A percentile compares a stretch with the other conserved stretches of the same genome.
Conservation (phyloP, 2,888 invertebrate species). For the Drosophila neutralis region DNA sequence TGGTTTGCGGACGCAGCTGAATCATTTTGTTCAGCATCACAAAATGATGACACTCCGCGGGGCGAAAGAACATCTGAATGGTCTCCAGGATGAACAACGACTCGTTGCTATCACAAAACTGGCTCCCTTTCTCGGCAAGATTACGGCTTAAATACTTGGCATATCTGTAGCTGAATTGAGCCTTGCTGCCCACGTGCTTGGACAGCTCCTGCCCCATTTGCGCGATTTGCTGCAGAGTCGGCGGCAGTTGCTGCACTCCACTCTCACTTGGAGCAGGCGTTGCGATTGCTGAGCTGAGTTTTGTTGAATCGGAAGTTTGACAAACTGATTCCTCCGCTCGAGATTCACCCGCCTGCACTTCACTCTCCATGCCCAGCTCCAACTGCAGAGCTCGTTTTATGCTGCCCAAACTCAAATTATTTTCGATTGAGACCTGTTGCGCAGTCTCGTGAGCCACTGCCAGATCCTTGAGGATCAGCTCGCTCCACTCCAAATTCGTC, state of each 20-base stretch:
- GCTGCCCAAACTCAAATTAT: background rate
- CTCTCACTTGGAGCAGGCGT: background rate
- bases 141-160: background rate
- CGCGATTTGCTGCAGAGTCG: background rate
- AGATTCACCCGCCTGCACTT: background rate
- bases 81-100: conserved; percentile 29
- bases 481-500: background rate
- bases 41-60: conserved; percentile 26
- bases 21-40: conserved; percentile 8
- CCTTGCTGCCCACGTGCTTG: background rate
- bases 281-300: background rate
- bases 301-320: background rate
- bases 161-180: background rate
- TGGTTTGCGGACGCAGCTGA: conserved; percentile 1
- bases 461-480: conserved; percentile 5
- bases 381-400: background rate
- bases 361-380: background rate
- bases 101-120: conserved; percentile 17
- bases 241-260: background rate
- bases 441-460: background rate
- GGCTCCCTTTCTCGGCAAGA: background rate
- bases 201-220: background rate
- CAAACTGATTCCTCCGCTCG: background rate
- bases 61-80: conserved; percentile 37
- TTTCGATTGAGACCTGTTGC: background rate